Evolutionary conservation across 2,797 vertebrate species (phyloP), one percentile per base, ranked within the genome.

Genomic region (Sebastes kiyomatsui): DNA sequence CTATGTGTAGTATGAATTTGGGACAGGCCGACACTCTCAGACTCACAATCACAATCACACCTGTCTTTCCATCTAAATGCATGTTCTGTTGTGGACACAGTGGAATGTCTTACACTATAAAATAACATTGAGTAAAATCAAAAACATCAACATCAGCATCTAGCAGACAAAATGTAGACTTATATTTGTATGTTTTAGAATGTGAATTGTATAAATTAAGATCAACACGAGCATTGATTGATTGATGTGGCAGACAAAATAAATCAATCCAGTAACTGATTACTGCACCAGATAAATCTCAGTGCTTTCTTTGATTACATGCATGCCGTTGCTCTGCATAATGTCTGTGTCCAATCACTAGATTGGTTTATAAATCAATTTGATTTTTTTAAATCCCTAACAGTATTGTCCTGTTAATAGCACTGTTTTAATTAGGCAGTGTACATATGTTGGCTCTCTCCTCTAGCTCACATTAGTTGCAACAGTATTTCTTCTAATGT

Each of bases 281-380:
- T 49, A 69, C 32, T 59, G 16, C 35, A 78, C 4, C 32, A 54
- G 27, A 78, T 80, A 52, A 52, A 83, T 78, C 52, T 71, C 7
- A 62, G 49, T 3, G 64, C 81, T 79, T 79, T 80, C 77, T 81
- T 79, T 81, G 35, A 89, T 91, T 82, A 81, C 79, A 25, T 54
- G 66, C 23, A 49, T 27, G 12, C 8, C 4, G 16, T 33, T 65
- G 66, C 33, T 85, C 69, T 81, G 79, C 79, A 88, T 87, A 68
- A 67, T 75, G 80, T 70, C 69, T 73, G 23, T 46, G 38, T 64
- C 74, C 81, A 90, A 81, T 93, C 69, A 88, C 54, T 23, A 79
- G 72, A 89, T 83, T 90, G 82, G 52, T 25, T 84, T 32, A 77
- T 89, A 79, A 87, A 92, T 91, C 58, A 84, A 72, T 79, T 68